Conservation (phyloP, 2,888 invertebrate genomes). For the Torymus texanus region DNA sequence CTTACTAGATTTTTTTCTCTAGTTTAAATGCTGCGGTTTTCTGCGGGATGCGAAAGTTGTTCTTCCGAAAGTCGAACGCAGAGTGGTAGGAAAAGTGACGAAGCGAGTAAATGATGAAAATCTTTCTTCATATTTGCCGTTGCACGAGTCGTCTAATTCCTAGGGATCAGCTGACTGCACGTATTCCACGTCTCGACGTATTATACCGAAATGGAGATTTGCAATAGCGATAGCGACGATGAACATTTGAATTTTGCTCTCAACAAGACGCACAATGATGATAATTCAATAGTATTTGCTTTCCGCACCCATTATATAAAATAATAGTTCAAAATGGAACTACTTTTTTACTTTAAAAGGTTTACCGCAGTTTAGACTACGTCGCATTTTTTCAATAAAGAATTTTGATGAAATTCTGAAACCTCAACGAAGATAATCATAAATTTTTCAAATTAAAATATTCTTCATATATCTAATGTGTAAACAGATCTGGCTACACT, state of each 20-base stretch:
- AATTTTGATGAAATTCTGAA: no score
- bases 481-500: no score
- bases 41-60: no score
- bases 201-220: slow-evolving; percentile 4
- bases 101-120: slow-evolving; percentile 18
- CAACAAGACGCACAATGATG: slow-evolving; percentile 4
- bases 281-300: slow-evolving; percentile 44
- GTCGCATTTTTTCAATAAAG: no score
- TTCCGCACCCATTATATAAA: background rate
- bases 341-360: no score
- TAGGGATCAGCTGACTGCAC: slow-evolving; percentile 31
- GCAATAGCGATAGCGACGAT: slow-evolving; percentile 24
- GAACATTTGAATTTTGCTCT: slow-evolving; percentile 17
- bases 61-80: no score
- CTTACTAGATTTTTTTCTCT: no score
- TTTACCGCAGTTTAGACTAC: no score
- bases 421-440: no score
- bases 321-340: slow-evolving; percentile 32
- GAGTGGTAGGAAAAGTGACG: background rate
- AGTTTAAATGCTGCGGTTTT: no score
- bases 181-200: slow-evolving; percentile 23
- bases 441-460: no score
- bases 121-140: slow-evolving; percentile 22
- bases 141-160: slow-evolving; percentile 27
- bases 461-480: no score